Conservation (phyloP, 1,140 invertebrate species). For the Pachyrhynchus sulphureomaculatus region DNA sequence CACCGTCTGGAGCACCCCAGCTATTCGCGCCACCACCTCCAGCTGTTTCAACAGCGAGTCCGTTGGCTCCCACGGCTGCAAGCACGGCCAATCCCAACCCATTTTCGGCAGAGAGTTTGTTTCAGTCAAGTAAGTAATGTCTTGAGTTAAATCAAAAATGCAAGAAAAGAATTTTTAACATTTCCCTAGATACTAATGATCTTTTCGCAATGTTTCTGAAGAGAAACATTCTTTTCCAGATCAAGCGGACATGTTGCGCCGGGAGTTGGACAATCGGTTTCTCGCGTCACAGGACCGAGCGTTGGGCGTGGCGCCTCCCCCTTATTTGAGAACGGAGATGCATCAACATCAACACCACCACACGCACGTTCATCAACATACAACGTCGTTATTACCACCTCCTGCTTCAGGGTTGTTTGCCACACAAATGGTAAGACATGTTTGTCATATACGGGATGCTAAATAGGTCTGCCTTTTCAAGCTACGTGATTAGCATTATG, state of each 20-base stretch:
- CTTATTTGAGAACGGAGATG: slow-evolving; percentile 80
- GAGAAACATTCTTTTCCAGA: slow-evolving; percentile 52
- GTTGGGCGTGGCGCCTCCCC: slow-evolving; percentile 55
- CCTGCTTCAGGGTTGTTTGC: slow-evolving; percentile 60
- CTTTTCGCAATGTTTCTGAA: slow-evolving; percentile 8
- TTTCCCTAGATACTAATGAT: neutral
- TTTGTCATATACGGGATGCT: no score
- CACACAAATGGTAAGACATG: slow-evolving; percentile 61
- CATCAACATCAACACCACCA: slow-evolving; percentile 91
- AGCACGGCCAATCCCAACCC: slow-evolving; percentile 70
- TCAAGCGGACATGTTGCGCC: slow-evolving; percentile 81
- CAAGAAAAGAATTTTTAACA: no score
- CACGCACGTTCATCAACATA: slow-evolving; percentile 87
- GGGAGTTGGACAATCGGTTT: slow-evolving; percentile 90
- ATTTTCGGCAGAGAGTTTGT: slow-evolving; percentile 83
- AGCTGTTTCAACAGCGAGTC: slow-evolving; percentile 58
- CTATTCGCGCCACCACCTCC: slow-evolving; percentile 70
- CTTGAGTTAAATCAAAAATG: no score
- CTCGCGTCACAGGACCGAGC: slow-evolving; percentile 73
- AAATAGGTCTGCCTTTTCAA: no score
- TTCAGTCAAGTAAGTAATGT: slow-evolving; percentile 78
- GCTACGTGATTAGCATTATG: no score
- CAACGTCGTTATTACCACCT: slow-evolving; percentile 62
- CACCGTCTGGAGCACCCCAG: slow-evolving; percentile 54
- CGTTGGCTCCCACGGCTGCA: slow-evolving; percentile 52